Evolutionary conservation across 1,140 invertebrate species (phyloP).

Genomic region (Helicoverpa armigera): DNA sequence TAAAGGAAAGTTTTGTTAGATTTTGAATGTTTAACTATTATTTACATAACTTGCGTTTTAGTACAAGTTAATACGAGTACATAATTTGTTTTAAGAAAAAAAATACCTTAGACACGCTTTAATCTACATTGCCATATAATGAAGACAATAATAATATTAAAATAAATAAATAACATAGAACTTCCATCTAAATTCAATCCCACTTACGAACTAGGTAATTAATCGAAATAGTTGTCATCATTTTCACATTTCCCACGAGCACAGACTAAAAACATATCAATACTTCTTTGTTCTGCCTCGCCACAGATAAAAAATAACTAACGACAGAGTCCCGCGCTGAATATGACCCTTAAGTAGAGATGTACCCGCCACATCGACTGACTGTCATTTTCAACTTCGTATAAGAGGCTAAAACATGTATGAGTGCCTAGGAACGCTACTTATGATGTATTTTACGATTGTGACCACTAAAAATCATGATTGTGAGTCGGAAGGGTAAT

Average conservation of each 20-base stretch:
- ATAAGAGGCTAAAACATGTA: conserved; percentile 77
- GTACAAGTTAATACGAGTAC: too few relatives aligned
- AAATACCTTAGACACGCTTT: conserved; percentile 1
- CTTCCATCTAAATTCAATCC: conserved; percentile 28
- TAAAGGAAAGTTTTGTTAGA: too few relatives aligned
- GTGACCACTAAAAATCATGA: conserved; percentile 80
- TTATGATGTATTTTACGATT: conserved; percentile 82
- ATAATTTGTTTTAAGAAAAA: neutral
- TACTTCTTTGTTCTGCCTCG: conserved; percentile 48
- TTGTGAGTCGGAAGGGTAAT: conserved; percentile 83
- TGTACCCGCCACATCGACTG: conserved; percentile 61
- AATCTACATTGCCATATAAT: conserved; percentile 37
- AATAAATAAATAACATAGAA: conserved; percentile 21
- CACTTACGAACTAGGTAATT: conserved; percentile 25
- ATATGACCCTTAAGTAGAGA: conserved; percentile 59
- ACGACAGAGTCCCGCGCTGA: conserved; percentile 56
- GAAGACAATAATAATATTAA: conserved; percentile 46
- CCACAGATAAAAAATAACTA: conserved; percentile 44
- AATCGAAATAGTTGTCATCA: conserved; percentile 26
- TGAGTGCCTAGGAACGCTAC: conserved; percentile 83
- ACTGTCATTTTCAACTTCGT: conserved; percentile 57
- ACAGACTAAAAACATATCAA: conserved; percentile 39
- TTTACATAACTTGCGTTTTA: too few relatives aligned
- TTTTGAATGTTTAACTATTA: too few relatives aligned
- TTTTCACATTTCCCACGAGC: conserved; percentile 40